phyloP scores from a whole-genome alignment of 2,797 vertebrate species.

The Phoeniculus purpureus region DNA sequence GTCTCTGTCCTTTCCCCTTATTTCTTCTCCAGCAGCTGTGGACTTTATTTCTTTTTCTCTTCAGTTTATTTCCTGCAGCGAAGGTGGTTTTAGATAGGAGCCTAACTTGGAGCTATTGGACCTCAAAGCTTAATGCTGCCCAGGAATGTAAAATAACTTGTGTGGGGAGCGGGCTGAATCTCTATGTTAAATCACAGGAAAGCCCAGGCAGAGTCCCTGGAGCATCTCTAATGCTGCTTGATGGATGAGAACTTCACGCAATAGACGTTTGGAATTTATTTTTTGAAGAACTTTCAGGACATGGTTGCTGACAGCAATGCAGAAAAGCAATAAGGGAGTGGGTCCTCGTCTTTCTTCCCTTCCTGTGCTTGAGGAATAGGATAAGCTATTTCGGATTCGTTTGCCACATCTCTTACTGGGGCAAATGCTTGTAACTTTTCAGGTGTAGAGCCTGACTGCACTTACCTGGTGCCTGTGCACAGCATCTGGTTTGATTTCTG shows the following conservation, averaged over 20 bases:
- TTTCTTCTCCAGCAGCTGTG: neutral
- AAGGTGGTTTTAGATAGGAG: neutral
- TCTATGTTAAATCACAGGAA: neutral
- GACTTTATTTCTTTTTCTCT: neutral
- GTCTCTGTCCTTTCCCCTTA: neutral
- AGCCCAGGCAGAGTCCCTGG: neutral
- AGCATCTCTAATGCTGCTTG: neutral
- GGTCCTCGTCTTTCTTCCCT: neutral
- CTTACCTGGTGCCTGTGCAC: neutral
- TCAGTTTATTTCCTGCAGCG: neutral
- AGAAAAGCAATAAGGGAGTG: neutral
- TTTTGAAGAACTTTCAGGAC: neutral
- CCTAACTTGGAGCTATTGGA: neutral
- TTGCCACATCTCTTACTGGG: neutral
- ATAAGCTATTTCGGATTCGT: neutral
- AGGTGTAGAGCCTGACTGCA: neutral
- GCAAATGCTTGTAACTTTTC: neutral
- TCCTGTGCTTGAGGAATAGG: neutral
- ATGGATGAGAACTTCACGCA: slow-evolving; percentile 25
- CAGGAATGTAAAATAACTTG: neutral
- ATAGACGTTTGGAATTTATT: neutral
- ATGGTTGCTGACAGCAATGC: neutral
- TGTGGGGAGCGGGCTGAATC: neutral
- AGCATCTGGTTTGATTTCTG: neutral
- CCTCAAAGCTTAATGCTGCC: neutral